phyloP scores from a whole-genome alignment of 2,797 vertebrate genomes.

The Zenarchopterus dispar region DNA sequence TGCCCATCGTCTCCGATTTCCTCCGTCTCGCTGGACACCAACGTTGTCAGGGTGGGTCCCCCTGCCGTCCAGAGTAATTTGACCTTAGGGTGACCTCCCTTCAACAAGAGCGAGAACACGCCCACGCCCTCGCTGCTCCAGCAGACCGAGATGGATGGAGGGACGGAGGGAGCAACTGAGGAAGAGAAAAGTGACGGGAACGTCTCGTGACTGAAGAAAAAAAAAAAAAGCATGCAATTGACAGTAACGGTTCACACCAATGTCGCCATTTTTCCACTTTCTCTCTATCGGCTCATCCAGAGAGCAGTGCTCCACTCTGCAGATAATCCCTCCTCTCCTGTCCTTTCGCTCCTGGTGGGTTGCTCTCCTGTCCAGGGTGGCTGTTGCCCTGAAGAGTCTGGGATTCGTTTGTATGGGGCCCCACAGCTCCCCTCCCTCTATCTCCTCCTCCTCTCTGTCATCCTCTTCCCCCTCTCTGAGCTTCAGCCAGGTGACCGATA shows the following conservation, averaged over 20 bases:
- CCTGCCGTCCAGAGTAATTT: conserved; percentile 80
- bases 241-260: conserved; percentile 59
- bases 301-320: conserved; percentile 81
- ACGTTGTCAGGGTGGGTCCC: conserved; percentile 59
- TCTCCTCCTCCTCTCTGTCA: conserved; percentile 69
- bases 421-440: conserved; percentile 76
- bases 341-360: conserved; percentile 46
- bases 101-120: conserved; percentile 79
- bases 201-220: not conserved
- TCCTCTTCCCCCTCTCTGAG: conserved; percentile 67
- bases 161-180: conserved; percentile 76
- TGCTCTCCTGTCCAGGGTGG: conserved; percentile 54
- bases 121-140: conserved; percentile 82
- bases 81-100: conserved; percentile 72
- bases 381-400: conserved; percentile 71
- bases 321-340: conserved; percentile 67
- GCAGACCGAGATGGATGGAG: conserved; percentile 80
- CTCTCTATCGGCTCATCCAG: conserved; percentile 76
- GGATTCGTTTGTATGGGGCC: conserved; percentile 75
- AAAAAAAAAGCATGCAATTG: not conserved
- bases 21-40: conserved; percentile 79
- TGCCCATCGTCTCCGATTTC: conserved; percentile 70
- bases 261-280: conserved; percentile 68
- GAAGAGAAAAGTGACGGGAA: not conserved
- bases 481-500: conserved; percentile 80